A percentile compares a stretch with the other conserved stretches of the same genome.
phyloP scores from a whole-genome alignment of 2,888 invertebrate species.

The Syrphus vitripennis region DNA sequence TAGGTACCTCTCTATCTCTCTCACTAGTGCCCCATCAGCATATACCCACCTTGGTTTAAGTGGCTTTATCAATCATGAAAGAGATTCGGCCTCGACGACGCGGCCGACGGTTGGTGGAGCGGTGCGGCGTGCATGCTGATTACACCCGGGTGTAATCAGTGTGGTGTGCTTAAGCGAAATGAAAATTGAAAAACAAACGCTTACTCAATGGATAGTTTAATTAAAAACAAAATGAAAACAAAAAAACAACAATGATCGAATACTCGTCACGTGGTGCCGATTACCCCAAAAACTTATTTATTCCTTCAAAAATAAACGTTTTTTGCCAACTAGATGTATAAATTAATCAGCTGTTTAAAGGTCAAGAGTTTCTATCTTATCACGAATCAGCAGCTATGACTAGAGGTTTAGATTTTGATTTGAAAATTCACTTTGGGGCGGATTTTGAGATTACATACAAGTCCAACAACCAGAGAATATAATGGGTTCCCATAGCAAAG shows the following conservation, averaged over 20 bases:
- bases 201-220: slow-evolving; percentile 25
- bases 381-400: neutral
- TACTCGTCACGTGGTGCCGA: neutral
- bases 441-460: no score
- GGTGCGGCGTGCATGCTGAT: slow-evolving; percentile 18
- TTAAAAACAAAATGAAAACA: slow-evolving; percentile 3
- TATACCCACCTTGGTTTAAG: slow-evolving; percentile 32
- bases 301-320: no score
- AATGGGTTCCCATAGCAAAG: no score
- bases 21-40: no score
- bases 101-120: no score
- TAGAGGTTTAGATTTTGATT: no score
- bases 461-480: no score
- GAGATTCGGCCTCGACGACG: slow-evolving; percentile 47
- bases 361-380: neutral
- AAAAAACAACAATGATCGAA: neutral
- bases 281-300: neutral
- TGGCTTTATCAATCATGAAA: slow-evolving; percentile 67
- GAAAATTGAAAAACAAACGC: slow-evolving; percentile 47
- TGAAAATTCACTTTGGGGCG: no score
- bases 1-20: neutral
- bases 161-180: slow-evolving; percentile 43
- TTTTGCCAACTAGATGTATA: no score
- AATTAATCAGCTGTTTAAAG: neutral
- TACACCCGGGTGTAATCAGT: slow-evolving; percentile 45